Evolutionary conservation across 2,113 vertebrate species (phyloP).

Genomic region (Poicephalus meyeri): DNA sequence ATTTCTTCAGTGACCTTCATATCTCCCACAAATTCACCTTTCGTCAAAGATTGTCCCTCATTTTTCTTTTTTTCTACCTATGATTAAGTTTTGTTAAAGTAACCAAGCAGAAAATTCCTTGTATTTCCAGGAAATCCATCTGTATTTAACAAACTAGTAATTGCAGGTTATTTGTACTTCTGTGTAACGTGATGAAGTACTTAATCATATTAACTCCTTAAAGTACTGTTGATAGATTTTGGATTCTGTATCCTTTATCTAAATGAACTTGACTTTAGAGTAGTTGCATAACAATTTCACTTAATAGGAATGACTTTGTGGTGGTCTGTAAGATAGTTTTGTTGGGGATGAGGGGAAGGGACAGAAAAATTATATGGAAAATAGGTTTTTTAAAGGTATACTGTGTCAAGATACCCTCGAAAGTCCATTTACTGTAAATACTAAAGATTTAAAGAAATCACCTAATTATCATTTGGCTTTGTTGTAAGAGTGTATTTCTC

Average conservation of each 20-base stretch:
- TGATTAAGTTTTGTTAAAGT: background rate
- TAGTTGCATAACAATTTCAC: background rate
- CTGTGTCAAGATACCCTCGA: background rate
- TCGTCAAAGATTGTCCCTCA: background rate
- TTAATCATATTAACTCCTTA: background rate
- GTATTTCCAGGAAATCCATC: background rate
- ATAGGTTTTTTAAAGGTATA: background rate
- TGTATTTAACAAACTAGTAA: background rate
- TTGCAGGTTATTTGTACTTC: background rate
- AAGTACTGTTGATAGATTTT: background rate
- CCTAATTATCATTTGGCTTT: background rate
- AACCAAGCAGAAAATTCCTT: background rate
- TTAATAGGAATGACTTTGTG: background rate
- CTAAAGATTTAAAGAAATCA: background rate
- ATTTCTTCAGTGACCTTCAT: background rate
- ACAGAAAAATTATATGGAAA: background rate
- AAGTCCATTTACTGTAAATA: background rate
- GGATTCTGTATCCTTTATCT: background rate
- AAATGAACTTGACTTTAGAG: background rate
- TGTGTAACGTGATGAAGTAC: background rate
- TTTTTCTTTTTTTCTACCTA: background rate
- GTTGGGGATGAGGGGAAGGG: rapidly evolving
- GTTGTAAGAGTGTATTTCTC: background rate
- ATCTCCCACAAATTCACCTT: background rate
- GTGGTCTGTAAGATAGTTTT: background rate